These are phyloP conservation scores for Chaenodraco wilsoni DNA, from an alignment of 2,797 vertebrate genomes.

Conservation along the genomic window DNA sequence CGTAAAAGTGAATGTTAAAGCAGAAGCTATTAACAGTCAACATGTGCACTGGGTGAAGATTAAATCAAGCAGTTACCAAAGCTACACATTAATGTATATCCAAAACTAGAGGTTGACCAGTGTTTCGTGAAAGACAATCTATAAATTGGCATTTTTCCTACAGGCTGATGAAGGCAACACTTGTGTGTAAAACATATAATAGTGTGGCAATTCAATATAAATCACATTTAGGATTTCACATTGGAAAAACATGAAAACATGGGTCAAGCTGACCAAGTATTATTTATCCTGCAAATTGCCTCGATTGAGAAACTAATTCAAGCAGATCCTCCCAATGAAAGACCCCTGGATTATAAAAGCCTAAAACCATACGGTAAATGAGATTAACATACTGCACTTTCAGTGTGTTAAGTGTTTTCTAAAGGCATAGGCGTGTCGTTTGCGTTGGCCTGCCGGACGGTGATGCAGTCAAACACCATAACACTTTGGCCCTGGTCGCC, in stretches of 20 bases:
- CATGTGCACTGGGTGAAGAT: neutral
- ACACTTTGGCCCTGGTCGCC: constrained; percentile 56
- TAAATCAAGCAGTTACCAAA: neutral
- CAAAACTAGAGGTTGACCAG: neutral
- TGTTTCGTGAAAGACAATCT: neutral
- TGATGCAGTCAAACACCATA: constrained; percentile 53
- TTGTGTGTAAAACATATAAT: neutral
- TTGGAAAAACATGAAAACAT: neutral
- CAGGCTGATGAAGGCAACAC: neutral
- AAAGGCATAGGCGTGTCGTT: constrained; percentile 29
- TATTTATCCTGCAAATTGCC: neutral
- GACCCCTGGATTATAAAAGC: neutral
- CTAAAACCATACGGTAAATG: neutral
- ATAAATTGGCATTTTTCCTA: neutral
- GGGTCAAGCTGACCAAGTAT: neutral
- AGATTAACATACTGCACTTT: constrained; percentile 3
- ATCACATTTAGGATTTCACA: neutral
- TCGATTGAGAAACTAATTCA: neutral
- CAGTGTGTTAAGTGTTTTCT: constrained; percentile 47
- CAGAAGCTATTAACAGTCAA: neutral
- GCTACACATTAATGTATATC: neutral
- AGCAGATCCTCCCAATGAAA: neutral
- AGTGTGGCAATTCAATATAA: neutral
- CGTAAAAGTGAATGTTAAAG: neutral
- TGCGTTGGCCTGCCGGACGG: constrained; percentile 39